Base-by-base conservation (phyloP, 2,888 invertebrate species). In the Leptopilina syphax region DNA sequence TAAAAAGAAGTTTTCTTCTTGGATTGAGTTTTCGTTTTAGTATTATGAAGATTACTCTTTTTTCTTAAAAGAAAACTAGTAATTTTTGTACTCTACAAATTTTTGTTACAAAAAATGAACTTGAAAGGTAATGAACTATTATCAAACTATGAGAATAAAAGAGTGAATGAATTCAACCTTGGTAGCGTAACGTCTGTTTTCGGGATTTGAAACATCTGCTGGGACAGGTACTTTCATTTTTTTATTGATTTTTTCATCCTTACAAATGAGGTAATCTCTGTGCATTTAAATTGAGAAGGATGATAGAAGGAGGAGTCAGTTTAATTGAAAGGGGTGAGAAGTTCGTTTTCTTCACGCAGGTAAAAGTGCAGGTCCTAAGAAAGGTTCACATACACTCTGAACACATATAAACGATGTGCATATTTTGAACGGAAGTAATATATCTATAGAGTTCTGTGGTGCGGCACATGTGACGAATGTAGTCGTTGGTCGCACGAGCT, bases 291-390 rank as follows among this genome's bases (percentile, higher is more conserved):
- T 70, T 73, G 10, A 68, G 57, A 27, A 57, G 70, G 70, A 13
- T 70, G 50, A 18, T 70, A 27, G 54, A 24, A 54, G 54, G 27
- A 70, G 27, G 50, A 68, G 65, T 34, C 34, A 6, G 47, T 50
- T 24, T 8, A 34, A 34, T 34, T 73, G 54, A 73, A 73, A 57
- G 70, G 70, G 57, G 57, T 73, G 34, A 57, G 57, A 57, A 57
- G 70, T 73, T 73, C 70, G 57, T 73, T 34, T 73, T 54, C 70
- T 73, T 50, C 50, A 50, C 44, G 44, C 54, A 73, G 70, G 70
- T 73, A 67, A 50, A 34, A 50, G 54, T 8, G 70, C 70, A 73
- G 70, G 70, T 73, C 34, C 70, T 27, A 57, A 54, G 54, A 68
- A 68, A 68, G 68, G 47, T 18, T 7, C 54, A 70, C 50, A 34